These are phyloP conservation scores for Metridium senile DNA, from an alignment of 92 coral and sea anemone genomes.

Conservation along the genomic window DNA sequence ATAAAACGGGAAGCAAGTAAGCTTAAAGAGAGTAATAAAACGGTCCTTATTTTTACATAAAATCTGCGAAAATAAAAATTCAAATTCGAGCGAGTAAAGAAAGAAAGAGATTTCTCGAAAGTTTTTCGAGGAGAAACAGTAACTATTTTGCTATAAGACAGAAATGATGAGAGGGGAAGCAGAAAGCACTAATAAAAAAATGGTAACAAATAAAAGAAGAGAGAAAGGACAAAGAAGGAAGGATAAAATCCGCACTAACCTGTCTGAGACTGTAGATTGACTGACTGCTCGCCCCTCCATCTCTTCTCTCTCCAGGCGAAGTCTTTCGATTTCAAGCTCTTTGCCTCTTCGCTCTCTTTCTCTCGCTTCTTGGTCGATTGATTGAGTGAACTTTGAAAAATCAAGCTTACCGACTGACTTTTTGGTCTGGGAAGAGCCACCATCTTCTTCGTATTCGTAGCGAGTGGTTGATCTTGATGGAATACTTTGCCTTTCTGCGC, in stretches of 20 bases:
- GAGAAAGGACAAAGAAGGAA: too few relatives aligned
- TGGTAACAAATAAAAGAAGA: too few relatives aligned
- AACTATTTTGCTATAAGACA: too few relatives aligned
- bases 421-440: not conserved
- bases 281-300: slow-evolving; percentile 38
- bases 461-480: not conserved
- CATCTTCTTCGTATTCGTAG: slow-evolving; percentile 11
- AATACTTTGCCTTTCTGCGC: not conserved
- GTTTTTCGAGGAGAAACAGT: too few relatives aligned
- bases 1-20: too few relatives aligned
- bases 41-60: too few relatives aligned
- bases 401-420: slow-evolving; percentile 41
- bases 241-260: not conserved
- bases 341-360: slow-evolving; percentile 59
- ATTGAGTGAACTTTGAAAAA: slow-evolving; percentile 28
- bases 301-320: slow-evolving; percentile 51
- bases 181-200: too few relatives aligned
- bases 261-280: slow-evolving; percentile 9
- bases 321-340: slow-evolving; percentile 63
- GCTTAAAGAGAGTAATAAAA: too few relatives aligned
- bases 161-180: too few relatives aligned
- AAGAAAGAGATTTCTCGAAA: too few relatives aligned
- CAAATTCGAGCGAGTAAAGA: too few relatives aligned
- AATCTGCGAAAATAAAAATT: too few relatives aligned
- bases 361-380: slow-evolving; percentile 36